Base-by-base conservation (phyloP, 2,113 vertebrate species). In the Cinclus mexicanus region DNA sequence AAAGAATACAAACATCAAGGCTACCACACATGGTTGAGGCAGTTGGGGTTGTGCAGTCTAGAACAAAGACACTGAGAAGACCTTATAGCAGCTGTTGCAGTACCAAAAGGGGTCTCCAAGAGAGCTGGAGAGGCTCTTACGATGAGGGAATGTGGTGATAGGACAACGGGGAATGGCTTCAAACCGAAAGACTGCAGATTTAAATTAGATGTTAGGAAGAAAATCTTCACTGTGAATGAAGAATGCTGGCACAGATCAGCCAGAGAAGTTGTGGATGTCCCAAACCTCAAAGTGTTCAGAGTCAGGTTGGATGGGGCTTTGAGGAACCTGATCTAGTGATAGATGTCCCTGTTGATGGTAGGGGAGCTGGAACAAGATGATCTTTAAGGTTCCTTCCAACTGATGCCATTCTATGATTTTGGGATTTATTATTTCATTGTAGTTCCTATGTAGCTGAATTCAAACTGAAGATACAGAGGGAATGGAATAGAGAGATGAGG, bases 291-390 rank as follows among this genome's bases (percentile, higher is more conserved):
- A 65, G 42, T 35, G 13, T 14, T 42, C 1, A 9, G 35, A 49
- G 10, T 35, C 35, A 35, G 35, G 6, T 37, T 88, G 35, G 14
- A 71, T 0, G 0, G 14, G 14, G 3, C 31, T 35, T 37, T 57
- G 35, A 80, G 35, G 25, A 64, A 14, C 10, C 14, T 37, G 2
- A 4, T 65, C 18, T 33, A 81, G 22, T 26, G 25, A 42, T 2
- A 50, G 44, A 50, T 16, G 12, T 37, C 29, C 20, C 52, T 57
- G 37, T 4, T 44, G 18, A 57, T 20, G 8, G 18, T 23, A 65
- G 12, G 2, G 15, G 26, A 42, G 12, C 7, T 65, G 10, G 15
- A 81, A 24, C 15, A 81, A 52, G 12, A 33, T 74, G 6, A 33
- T 35, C 18, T 37, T 50, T 49, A 72, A 28, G 10, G 8, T 33